Conservation (phyloP, 2,113 vertebrate species). For the Bufo bufo region DNA sequence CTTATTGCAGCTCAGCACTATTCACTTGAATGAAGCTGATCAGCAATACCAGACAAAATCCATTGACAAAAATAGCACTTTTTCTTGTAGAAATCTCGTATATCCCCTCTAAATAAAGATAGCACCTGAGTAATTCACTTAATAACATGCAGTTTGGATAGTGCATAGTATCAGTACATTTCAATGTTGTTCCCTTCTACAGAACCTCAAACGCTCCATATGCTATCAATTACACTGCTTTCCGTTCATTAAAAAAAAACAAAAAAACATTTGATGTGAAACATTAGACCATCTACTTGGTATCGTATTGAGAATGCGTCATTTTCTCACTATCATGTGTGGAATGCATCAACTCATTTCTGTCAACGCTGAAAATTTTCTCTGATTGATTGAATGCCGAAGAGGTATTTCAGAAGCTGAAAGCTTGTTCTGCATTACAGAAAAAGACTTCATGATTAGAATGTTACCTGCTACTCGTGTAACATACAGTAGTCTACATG, state of each 20-base stretch:
- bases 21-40: too few relatives aligned
- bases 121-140: background rate
- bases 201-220: background rate
- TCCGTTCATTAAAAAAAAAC: background rate
- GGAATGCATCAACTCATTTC: constrained; percentile 21
- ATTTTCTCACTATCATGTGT: constrained; percentile 6
- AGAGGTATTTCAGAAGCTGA: constrained; percentile 23
- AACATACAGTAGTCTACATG: too few relatives aligned
- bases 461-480: background rate
- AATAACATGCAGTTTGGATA: background rate
- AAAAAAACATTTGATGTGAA: background rate
- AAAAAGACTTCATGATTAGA: background rate
- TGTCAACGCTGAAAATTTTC: constrained; percentile 6
- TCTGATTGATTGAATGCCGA: constrained; percentile 16
- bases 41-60: too few relatives aligned
- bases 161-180: background rate
- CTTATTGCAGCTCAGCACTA: too few relatives aligned
- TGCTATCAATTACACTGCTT: background rate
- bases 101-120: background rate
- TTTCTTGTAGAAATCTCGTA: too few relatives aligned
- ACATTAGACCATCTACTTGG: background rate
- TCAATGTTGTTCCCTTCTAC: background rate
- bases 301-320: background rate
- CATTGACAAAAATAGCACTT: too few relatives aligned
- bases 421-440: background rate